Base-by-base conservation (phyloP, 2,113 vertebrate genomes). In the Anseranas semipalmata region DNA sequence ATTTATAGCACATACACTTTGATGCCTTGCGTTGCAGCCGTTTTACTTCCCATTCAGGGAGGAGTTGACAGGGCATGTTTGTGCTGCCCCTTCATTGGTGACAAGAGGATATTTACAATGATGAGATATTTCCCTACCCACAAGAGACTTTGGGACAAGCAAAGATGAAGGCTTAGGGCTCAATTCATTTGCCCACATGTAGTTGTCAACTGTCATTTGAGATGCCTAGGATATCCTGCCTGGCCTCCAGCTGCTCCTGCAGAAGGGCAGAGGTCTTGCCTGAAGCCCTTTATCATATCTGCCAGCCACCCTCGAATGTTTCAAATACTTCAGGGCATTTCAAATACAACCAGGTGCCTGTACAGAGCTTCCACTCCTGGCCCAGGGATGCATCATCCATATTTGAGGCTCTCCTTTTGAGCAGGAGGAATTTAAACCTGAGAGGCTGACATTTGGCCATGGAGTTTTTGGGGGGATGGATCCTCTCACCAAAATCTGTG, bases 191-290 rank as follows among this genome's bases (percentile, higher is more conserved):
- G 94, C 75, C 72, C 37, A 86, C 92, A 90, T 9, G 4, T 88
- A 53, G 72, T 24, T 77, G 88, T 94, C 89, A 81, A 19, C 22
- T 95, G 86, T 93, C 72, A 92, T 89, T 87, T 91, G 87, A 95
- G 93, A 92, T 75, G 65, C 80, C 52, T 63, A 12, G 87, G 83
- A 89, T 91, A 92, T 78, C 91, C 91, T 95, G 93, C 93, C 94
- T 95, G 87, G 96, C 89, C 65, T 95, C 86, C 96, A 96, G 84
- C 86, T 95, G 93, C 86, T 95, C 56, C 81, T 84, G 68, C 52
- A 91, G 87, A 75, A 89, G 89, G 91, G 91, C 93, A 95, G 93
- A 94, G 94, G 84, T 95, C 93, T 95, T 85, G 65, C 70, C 77
- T 89, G 33, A 82, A 85, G 77, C 56, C 60, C 62, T 95, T 92